A percentile compares a stretch with the other conserved stretches of the same genome.
phyloP scores from a whole-genome alignment of 2,888 invertebrate genomes.

The Brachylomia viminalis region DNA sequence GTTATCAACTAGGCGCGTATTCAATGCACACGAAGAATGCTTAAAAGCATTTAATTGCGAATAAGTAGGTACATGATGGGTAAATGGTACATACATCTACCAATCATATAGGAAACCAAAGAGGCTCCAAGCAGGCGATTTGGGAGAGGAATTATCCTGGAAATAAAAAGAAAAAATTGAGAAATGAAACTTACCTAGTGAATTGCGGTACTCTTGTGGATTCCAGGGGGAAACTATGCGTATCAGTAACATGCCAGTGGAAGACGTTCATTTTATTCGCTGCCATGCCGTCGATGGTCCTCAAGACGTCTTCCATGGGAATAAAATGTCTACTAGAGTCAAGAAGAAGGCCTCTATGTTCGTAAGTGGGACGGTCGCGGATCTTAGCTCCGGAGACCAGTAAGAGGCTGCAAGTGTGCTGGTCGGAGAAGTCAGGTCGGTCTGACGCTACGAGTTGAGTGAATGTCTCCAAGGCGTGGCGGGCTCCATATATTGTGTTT shows the following conservation, averaged over 20 bases:
- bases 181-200: conserved; percentile 89
- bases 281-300: conserved; percentile 96
- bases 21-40: background rate
- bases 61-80: background rate
- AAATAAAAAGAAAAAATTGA: background rate
- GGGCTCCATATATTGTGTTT: conserved; percentile 92
- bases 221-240: conserved; percentile 97
- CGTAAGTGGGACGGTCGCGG: conserved; percentile 94
- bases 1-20: background rate
- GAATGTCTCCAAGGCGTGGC: conserved; percentile 94
- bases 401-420: conserved; percentile 88
- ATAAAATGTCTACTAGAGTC: conserved; percentile 98
- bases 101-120: background rate
- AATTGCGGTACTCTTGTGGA: conserved; percentile 94
- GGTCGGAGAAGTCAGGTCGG: conserved; percentile 72
- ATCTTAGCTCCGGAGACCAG: conserved; percentile 92
- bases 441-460: conserved; percentile 91
- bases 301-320: conserved; percentile 92
- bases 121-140: background rate
- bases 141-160: background rate
- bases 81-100: background rate
- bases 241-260: conserved; percentile 98
- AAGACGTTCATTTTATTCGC: conserved; percentile 97
- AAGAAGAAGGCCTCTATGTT: conserved; percentile 96
- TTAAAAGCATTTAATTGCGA: background rate